Conservation (phyloP, 2,113 vertebrate genomes). For the Corythoichthys haematopterus region DNA sequence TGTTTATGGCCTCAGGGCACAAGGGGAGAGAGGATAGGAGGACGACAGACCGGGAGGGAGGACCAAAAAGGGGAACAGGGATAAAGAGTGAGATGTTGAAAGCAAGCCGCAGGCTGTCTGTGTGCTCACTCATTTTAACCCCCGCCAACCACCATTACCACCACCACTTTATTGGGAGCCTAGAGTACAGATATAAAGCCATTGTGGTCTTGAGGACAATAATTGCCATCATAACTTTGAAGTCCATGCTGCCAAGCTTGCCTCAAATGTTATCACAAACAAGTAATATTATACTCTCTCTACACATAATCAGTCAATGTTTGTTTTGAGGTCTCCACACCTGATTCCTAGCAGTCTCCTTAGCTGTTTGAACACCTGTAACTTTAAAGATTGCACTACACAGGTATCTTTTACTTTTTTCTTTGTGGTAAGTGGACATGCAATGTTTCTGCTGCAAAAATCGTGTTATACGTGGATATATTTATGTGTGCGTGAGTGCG, state of each 20-base stretch:
- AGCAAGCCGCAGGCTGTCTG: slow-evolving; percentile 63
- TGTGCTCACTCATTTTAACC: slow-evolving; percentile 41
- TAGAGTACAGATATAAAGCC: slow-evolving; percentile 62
- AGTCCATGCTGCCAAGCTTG: slow-evolving; percentile 46
- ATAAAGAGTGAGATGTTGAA: slow-evolving; percentile 60
- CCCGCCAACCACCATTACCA: not conserved
- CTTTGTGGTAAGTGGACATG: slow-evolving; percentile 6
- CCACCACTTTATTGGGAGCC: slow-evolving; percentile 50
- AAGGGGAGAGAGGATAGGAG: slow-evolving; percentile 43
- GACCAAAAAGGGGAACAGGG: slow-evolving; percentile 34
- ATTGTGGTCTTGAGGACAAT: slow-evolving; percentile 55
- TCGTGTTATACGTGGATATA: slow-evolving; percentile 19
- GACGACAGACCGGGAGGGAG: slow-evolving; percentile 40
- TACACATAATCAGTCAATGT: not conserved
- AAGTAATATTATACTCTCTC: slow-evolving; percentile 8
- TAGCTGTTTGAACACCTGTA: slow-evolving; percentile 14
- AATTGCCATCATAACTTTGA: slow-evolving; percentile 51
- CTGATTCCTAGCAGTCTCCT: not conserved
- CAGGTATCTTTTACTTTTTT: not conserved
- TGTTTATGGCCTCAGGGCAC: slow-evolving; percentile 61
- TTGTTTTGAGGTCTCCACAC: slow-evolving; percentile 4
- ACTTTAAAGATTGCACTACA: not conserved
- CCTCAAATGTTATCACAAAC: slow-evolving; percentile 34
- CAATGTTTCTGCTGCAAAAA: slow-evolving; percentile 11
- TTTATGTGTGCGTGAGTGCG: not conserved